These are phyloP conservation scores for Proisotoma minuta DNA, from an alignment of 2,888 invertebrate species.

Conservation along the genomic window DNA sequence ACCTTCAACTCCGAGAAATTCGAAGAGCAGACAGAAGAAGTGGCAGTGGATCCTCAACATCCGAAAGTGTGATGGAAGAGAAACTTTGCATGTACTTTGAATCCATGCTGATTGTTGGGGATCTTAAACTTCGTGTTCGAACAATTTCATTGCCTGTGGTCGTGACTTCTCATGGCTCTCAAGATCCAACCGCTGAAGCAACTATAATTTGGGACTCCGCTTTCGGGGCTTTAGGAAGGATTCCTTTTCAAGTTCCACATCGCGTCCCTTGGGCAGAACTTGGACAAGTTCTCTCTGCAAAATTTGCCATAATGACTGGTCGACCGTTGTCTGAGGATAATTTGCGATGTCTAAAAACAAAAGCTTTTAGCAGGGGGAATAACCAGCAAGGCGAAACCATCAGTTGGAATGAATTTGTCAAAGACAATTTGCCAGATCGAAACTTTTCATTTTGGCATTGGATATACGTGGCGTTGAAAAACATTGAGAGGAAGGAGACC, in stretches of 20 bases:
- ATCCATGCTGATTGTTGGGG: conserved; percentile 23
- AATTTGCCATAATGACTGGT: conserved; percentile 21
- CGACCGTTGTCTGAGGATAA: conserved; percentile 23
- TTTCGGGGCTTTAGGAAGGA: conserved; percentile 8
- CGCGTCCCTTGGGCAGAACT: conserved; percentile 31
- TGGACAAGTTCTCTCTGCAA: conserved; percentile 20
- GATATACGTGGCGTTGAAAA: conserved; percentile 31
- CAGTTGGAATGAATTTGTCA: conserved; percentile 28
- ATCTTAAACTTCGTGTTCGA: conserved; percentile 26
- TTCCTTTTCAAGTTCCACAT: conserved; percentile 29
- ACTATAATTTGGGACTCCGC: conserved; percentile 38
- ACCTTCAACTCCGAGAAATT: conserved; percentile 29
- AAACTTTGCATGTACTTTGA: conserved; percentile 34
- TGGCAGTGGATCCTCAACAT: conserved; percentile 14
- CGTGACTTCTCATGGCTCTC: conserved; percentile 36
- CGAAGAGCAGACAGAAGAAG: conserved; percentile 26
- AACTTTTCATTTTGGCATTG: conserved; percentile 37
- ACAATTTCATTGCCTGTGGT: conserved; percentile 30
- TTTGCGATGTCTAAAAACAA: conserved; percentile 25
- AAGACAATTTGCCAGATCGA: conserved; percentile 22
- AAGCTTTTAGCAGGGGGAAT: conserved; percentile 22
- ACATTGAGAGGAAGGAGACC: conserved; percentile 32
- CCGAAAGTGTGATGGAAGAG: conserved; percentile 38
- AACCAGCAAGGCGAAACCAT: conserved; percentile 21
- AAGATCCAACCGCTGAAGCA: conserved; percentile 35